phyloP scores from a whole-genome alignment of 2,797 vertebrate genomes.

The Helostoma temminkii region DNA sequence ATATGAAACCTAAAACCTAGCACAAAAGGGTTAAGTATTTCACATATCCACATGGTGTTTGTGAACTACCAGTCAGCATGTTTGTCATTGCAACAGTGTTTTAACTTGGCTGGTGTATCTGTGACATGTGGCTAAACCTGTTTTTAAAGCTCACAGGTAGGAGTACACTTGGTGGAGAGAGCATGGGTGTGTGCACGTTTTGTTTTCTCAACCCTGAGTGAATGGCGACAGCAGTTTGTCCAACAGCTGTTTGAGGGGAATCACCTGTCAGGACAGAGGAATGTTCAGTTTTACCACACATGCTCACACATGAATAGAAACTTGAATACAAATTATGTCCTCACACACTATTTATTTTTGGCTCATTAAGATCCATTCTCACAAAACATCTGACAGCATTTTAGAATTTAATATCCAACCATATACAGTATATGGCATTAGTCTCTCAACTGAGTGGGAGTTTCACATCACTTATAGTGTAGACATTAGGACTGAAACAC shows the following conservation, averaged over 20 bases:
- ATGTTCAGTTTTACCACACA: conserved; percentile 19
- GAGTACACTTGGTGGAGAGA: not conserved
- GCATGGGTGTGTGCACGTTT: not conserved
- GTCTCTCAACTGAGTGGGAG: too few species aligned
- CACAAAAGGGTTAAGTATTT: conserved; percentile 1
- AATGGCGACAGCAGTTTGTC: conserved; percentile 18
- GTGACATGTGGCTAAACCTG: conserved; percentile 53
- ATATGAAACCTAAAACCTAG: conserved; percentile 12
- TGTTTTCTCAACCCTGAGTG: not conserved
- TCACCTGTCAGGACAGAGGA: conserved; percentile 6
- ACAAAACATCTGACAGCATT: too few species aligned
- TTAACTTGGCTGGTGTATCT: conserved; percentile 16
- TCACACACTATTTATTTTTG: not conserved
- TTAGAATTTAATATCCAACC: too few species aligned
- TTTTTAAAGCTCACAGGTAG: conserved; percentile 47
- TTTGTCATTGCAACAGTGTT: conserved; percentile 59
- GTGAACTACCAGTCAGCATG: conserved; percentile 9
- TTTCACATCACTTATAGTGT: too few species aligned
- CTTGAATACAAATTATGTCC: not conserved
- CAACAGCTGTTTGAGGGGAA: conserved; percentile 50
- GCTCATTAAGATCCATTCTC: not conserved
- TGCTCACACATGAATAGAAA: conserved; percentile 13
- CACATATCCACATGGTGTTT: conserved; percentile 1
- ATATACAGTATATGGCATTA: too few species aligned
- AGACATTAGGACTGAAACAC: too few species aligned